A percentile compares a stretch with the other conserved stretches of the same genome.
Conservation (phyloP, 2,888 invertebrate genomes). For the Lysandra bellargus region DNA sequence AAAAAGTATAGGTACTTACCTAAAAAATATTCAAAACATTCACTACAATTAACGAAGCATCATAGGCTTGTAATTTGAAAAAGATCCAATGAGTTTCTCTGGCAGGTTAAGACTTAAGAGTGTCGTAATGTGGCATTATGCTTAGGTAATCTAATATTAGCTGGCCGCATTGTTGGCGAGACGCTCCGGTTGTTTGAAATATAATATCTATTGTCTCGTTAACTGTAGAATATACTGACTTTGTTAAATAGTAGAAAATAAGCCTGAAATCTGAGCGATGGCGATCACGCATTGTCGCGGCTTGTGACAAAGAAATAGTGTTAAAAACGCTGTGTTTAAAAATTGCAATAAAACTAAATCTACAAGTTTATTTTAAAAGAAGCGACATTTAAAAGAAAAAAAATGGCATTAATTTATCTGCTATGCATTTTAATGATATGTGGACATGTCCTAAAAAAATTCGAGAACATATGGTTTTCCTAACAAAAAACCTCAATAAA, state of each 20-base stretch:
- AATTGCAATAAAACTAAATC: neutral
- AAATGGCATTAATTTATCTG: neutral
- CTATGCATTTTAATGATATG: too few relatives aligned
- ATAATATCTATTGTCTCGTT: slow-evolving; percentile 18
- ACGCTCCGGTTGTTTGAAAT: slow-evolving; percentile 24
- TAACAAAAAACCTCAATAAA: neutral
- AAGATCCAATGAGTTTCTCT: neutral
- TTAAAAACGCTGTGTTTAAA: neutral
- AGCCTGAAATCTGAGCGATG: neutral
- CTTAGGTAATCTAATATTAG: slow-evolving; percentile 29
- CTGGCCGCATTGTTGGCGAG: slow-evolving; percentile 18
- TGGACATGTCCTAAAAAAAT: neutral
- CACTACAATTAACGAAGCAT: too few relatives aligned
- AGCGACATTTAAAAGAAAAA: neutral
- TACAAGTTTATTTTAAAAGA: neutral
- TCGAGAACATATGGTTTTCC: neutral
- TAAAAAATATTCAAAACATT: neutral
- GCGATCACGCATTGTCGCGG: neutral
- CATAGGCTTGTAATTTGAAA: too few relatives aligned
- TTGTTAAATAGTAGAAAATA: slow-evolving; percentile 10
- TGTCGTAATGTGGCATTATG: slow-evolving; percentile 24
- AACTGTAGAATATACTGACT: neutral
- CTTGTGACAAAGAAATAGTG: neutral
- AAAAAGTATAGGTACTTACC: too few relatives aligned
- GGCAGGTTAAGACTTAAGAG: neutral